Conservation (phyloP, 2,797 vertebrate species). For the Ctenopoma multispine region DNA sequence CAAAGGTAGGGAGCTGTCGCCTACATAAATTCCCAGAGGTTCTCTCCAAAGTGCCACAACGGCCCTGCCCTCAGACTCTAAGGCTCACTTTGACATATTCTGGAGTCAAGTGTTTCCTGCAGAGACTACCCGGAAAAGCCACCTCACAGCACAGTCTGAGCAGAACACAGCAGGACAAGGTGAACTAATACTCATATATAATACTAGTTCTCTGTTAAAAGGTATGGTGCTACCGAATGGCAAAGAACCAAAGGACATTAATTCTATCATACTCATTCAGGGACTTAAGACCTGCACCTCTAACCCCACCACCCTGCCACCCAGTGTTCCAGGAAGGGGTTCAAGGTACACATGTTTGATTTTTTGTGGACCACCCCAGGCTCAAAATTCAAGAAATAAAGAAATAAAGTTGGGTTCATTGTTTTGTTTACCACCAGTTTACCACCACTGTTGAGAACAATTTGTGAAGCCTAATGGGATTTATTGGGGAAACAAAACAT, state of each 20-base stretch:
- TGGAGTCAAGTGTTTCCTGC: constrained; percentile 43
- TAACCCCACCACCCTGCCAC: no score
- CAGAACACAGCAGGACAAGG: background rate
- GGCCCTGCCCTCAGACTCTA: constrained; percentile 27
- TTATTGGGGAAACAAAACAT: background rate
- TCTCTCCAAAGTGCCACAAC: constrained; percentile 33
- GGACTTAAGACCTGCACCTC: background rate
- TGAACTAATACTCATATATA: no score
- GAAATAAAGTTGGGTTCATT: background rate
- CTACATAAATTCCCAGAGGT: constrained; percentile 53
- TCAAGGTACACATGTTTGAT: background rate
- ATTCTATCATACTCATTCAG: background rate
- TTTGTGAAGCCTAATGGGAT: background rate
- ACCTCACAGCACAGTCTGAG: constrained; percentile 17
- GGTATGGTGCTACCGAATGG: constrained; percentile 6
- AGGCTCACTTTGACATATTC: constrained; percentile 47
- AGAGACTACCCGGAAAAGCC: constrained; percentile 9
- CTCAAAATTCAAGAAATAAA: background rate
- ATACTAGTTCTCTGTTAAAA: background rate
- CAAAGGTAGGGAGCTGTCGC: constrained; percentile 57
- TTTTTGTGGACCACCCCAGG: background rate
- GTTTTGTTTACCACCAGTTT: no score
- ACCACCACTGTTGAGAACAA: background rate
- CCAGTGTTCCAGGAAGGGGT: no score
- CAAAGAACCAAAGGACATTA: background rate